Evolutionary conservation across 2,888 invertebrate genomes (phyloP).

Genomic region (Crepidodera aurea): DNA sequence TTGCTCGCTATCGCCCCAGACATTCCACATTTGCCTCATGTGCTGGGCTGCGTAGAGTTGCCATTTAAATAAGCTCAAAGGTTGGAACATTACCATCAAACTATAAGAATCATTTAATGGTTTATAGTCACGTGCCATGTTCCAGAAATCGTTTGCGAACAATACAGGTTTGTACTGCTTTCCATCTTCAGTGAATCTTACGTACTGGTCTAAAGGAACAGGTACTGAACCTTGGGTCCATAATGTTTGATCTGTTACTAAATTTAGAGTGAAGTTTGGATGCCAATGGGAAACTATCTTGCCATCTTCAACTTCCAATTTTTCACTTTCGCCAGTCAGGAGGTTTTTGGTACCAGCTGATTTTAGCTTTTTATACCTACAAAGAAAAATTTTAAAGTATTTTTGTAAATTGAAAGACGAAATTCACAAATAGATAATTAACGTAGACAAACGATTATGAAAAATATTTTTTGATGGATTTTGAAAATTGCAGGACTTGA

Average conservation of each 20-base stretch:
- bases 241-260: slow-evolving; percentile 94
- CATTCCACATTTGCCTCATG: slow-evolving; percentile 81
- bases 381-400: too few relatives aligned
- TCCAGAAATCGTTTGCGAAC: slow-evolving; percentile 98
- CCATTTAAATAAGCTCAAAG: slow-evolving; percentile 96
- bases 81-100: slow-evolving; percentile 82
- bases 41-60: slow-evolving; percentile 97
- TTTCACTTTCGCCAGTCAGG: slow-evolving; percentile 88
- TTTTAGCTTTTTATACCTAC: slow-evolving; percentile 82
- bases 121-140: slow-evolving; percentile 92
- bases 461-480: too few relatives aligned
- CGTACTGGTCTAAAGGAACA: slow-evolving; percentile 89
- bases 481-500: too few relatives aligned
- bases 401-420: too few relatives aligned
- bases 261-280: slow-evolving; percentile 94
- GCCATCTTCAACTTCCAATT: slow-evolving; percentile 80
- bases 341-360: slow-evolving; percentile 92
- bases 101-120: slow-evolving; percentile 83
- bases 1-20: slow-evolving; percentile 70
- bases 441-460: too few relatives aligned
- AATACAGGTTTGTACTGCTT: slow-evolving; percentile 92
- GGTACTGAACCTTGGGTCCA: slow-evolving; percentile 94
- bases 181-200: slow-evolving; percentile 87
- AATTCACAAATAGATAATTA: too few relatives aligned
- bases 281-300: slow-evolving; percentile 99